Percentiles rank a stretch among this genome's conserved stretches.
These are phyloP conservation scores for Lasaia peninsularis DNA, from an alignment of 1,140 invertebrate genomes.

Conservation along the genomic window DNA sequence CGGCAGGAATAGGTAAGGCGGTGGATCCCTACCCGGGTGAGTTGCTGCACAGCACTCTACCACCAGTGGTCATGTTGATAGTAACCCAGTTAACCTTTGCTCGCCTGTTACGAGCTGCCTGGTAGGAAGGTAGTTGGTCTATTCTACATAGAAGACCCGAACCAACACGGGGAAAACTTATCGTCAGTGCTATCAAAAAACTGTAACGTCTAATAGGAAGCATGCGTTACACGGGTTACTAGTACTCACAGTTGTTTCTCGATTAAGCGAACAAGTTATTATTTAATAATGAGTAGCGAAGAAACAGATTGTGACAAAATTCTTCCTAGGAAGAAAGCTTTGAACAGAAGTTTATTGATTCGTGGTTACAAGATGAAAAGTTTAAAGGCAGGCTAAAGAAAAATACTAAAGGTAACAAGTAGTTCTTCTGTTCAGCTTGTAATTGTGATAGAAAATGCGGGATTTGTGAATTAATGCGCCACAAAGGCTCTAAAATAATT, in stretches of 20 bases:
- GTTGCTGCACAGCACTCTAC: no score
- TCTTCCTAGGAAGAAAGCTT: slow-evolving; percentile 6
- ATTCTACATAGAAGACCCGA: no score
- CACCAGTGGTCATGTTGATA: no score
- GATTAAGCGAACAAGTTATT: slow-evolving; percentile 16
- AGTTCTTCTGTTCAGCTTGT: slow-evolving; percentile 14
- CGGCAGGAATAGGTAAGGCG: no score
- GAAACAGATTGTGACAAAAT: not conserved
- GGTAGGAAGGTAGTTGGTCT: no score
- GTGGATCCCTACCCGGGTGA: no score
- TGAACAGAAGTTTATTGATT: slow-evolving; percentile 11
- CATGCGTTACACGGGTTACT: slow-evolving; percentile 12
- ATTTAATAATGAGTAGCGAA: slow-evolving; percentile 14
- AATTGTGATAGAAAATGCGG: slow-evolving; percentile 17
- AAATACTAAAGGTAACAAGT: slow-evolving; percentile 18
- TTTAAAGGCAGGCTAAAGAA: slow-evolving; percentile 12
- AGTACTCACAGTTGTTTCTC: slow-evolving; percentile 14
- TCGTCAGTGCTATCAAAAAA: no score
- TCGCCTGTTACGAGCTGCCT: no score
- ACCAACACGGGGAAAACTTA: no score
- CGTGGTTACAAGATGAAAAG: slow-evolving; percentile 14
- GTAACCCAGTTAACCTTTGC: no score
- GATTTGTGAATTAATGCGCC: slow-evolving; percentile 13
- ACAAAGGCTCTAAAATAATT: not conserved
- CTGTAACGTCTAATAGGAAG: not conserved